phyloP scores from a whole-genome alignment of 2,797 vertebrate species.

The Lagorchestes hirsutus region DNA sequence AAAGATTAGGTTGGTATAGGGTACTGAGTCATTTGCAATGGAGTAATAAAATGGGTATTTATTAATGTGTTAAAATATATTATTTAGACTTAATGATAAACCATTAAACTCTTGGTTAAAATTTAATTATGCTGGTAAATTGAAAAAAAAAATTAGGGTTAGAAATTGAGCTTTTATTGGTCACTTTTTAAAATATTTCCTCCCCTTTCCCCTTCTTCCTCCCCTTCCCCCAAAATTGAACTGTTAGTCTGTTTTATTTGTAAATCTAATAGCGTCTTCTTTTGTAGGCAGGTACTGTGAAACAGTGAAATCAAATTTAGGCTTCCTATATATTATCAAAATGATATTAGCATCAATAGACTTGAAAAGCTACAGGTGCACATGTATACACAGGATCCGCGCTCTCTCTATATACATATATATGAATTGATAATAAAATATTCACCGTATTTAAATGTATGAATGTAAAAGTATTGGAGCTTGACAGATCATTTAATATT shows the following conservation, averaged over 20 bases:
- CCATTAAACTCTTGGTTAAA: conserved; percentile 26
- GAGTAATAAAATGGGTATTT: neutral
- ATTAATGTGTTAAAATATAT: neutral
- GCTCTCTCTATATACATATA: neutral
- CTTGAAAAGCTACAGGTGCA: neutral
- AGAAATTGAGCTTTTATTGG: neutral
- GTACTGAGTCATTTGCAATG: neutral
- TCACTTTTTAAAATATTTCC: neutral
- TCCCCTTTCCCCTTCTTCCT: neutral
- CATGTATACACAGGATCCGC: neutral
- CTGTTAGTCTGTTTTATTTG: neutral
- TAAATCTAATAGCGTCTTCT: neutral
- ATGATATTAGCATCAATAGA: neutral
- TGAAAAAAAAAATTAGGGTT: conserved; percentile 38
- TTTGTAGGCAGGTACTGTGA: neutral
- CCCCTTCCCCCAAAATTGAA: rapidly evolving
- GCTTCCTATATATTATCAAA: neutral
- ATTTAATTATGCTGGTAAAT: conserved; percentile 3
- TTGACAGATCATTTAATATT: conserved; percentile 58
- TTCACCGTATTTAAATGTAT: neutral
- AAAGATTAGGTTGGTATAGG: neutral
- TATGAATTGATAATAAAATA: neutral
- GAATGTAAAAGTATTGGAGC: conserved; percentile 29
- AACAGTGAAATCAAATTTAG: neutral
- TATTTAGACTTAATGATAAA: conserved; percentile 6